These are phyloP conservation scores for Oriolus oriolus DNA, from an alignment of 2,113 vertebrate genomes.

Conservation along the genomic window DNA sequence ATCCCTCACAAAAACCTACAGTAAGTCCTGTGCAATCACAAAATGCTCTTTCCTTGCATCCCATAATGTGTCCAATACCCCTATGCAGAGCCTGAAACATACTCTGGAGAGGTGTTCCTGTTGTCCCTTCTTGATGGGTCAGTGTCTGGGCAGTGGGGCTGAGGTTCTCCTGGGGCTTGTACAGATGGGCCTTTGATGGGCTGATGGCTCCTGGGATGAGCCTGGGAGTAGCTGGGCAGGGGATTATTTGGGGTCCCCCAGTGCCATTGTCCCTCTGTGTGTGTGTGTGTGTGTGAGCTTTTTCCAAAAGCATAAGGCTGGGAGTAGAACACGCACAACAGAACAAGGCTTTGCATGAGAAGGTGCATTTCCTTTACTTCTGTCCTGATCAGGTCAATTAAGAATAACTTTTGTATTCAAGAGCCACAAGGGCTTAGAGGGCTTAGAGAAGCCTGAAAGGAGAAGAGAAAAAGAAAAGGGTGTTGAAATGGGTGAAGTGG, in stretches of 20 bases:
- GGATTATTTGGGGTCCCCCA: background rate
- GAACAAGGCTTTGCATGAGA: background rate
- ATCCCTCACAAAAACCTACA: fast-evolving
- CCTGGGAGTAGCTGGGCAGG: background rate
- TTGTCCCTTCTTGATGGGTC: background rate
- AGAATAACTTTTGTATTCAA: background rate
- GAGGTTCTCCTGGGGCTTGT: background rate
- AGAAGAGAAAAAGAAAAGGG: background rate
- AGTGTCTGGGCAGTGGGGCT: background rate
- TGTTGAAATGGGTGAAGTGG: background rate
- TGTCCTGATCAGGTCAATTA: background rate
- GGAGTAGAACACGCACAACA: background rate
- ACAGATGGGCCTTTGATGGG: background rate
- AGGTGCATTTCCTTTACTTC: background rate
- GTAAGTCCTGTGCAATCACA: background rate
- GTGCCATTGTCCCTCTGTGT: background rate
- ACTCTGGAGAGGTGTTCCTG: background rate
- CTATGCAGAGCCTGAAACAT: background rate
- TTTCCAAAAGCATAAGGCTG: background rate
- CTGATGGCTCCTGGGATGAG: background rate
- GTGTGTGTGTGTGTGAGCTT: background rate
- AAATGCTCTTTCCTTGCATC: background rate
- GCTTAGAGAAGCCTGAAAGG: background rate
- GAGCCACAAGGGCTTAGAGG: background rate
- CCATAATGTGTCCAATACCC: background rate